Evolutionary conservation across 2,888 invertebrate species (phyloP), one percentile per base, ranked within the genome.

Genomic region (Priocnemis perturbator): DNA sequence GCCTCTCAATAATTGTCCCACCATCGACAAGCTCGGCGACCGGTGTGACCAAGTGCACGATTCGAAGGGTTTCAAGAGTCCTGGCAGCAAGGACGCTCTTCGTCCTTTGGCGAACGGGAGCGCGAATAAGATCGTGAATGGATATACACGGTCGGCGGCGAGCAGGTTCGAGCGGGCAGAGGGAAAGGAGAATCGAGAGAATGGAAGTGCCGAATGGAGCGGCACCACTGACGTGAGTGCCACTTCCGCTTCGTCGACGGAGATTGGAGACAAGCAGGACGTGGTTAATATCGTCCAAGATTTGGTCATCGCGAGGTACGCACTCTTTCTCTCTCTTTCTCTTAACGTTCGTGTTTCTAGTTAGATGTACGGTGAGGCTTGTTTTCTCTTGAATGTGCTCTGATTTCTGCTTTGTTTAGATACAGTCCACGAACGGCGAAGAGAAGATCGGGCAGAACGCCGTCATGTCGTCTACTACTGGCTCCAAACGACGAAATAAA

Each of bases 221-320:
- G 26, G 26, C 26, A 26, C 37, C 37, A 37, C 37, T 37, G 37
- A 37, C 37, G 37, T 37, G 37, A 37, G 37, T 37, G 37, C 17
- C 30, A 2, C 47, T 37, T 17, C 23, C 44, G 7, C 9, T 53
- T 17, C 9, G 7, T 15, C n/a, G 60, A 15, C 37, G 30, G 55
- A 15, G 59, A 56, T 14, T 19, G 17, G 7, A 50, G 17, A 67
- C 55, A 56, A 58, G 20, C 63, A 62, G 56, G 2, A 56, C 37
- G 37, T 37, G 11, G 37, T 37, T 37, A 66, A 45, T 45, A 65
- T 87, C 45, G 82, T 86, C 44, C 82, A 84, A 60, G 64, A 79
- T 30, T 67, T 86, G 52, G 86, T 87, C 19, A 77, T 74, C 19
- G 81, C 86, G 1, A 84, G 84, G 86, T 67, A 37, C 37, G 37